These are phyloP conservation scores for Reticulitermes speratus DNA, from an alignment of 1,140 invertebrate genomes.

Conservation along the genomic window DNA sequence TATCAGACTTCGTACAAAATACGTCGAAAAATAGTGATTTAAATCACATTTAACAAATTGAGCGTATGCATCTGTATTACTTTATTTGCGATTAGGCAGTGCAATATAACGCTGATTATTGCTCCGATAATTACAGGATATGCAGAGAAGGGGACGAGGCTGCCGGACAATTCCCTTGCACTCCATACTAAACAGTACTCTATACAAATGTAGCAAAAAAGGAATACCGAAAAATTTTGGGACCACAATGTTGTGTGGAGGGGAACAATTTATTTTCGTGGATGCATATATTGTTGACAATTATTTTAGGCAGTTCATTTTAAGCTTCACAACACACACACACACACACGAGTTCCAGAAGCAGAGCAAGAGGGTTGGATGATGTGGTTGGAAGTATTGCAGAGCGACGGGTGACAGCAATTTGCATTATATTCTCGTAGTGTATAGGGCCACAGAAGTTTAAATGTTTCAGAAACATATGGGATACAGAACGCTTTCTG, in stretches of 20 bases:
- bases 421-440: not conserved
- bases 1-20: too few species aligned
- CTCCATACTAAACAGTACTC: not conserved
- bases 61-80: too few species aligned
- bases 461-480: not conserved
- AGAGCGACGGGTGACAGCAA: not conserved
- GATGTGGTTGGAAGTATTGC: not conserved
- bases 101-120: not conserved
- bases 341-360: too few species aligned
- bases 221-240: not conserved
- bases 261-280: not conserved
- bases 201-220: not conserved
- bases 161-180: not conserved
- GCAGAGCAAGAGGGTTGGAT: not conserved
- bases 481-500: not conserved
- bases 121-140: not conserved
- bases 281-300: conserved; percentile 9
- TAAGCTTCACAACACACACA: not conserved
- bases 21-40: too few species aligned
- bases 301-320: not conserved
- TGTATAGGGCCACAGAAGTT: not conserved
- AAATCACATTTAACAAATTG: too few species aligned
- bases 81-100: not conserved
- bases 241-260: not conserved
- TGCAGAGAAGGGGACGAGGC: not conserved